phyloP scores from a whole-genome alignment of 2,888 invertebrate genomes.

The Brassicogethes aeneus region DNA sequence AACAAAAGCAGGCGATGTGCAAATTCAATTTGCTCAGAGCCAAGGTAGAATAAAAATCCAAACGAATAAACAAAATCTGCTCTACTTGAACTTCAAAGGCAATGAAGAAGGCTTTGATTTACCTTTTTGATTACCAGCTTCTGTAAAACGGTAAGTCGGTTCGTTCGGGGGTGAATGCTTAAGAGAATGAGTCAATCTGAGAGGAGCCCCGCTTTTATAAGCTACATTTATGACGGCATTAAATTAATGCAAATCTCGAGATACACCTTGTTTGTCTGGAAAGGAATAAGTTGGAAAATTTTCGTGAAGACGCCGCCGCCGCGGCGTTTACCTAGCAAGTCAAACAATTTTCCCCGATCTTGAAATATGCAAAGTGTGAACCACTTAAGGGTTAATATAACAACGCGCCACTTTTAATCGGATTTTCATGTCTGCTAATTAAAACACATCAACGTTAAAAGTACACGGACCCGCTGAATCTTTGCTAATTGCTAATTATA shows the following conservation, averaged over 20 bases:
- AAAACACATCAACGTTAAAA: constrained; percentile 40
- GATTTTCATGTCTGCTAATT: constrained; percentile 41
- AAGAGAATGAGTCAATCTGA: constrained; percentile 17
- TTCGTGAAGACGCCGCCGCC: constrained; percentile 19
- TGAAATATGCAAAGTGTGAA: constrained; percentile 38
- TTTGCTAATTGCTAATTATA: constrained; percentile 44
- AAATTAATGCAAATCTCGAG: constrained; percentile 43
- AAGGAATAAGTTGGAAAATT: constrained; percentile 37
- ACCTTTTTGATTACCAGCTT: constrained; percentile 36
- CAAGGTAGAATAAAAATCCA: constrained; percentile 35
- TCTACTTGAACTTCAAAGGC: constrained; percentile 30
- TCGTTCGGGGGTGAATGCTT: not conserved
- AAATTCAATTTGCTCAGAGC: constrained; percentile 35
- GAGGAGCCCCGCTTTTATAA: constrained; percentile 20
- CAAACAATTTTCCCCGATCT: constrained; percentile 26
- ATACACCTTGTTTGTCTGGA: constrained; percentile 39
- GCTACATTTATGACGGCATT: constrained; percentile 41
- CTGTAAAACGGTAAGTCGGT: constrained; percentile 15
- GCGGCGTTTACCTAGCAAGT: constrained; percentile 37
- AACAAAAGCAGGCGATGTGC: constrained; percentile 29
- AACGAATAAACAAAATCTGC: constrained; percentile 35
- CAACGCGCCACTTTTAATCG: constrained; percentile 39
- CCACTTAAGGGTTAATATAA: constrained; percentile 38
- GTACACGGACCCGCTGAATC: constrained; percentile 35
- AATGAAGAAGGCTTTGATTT: constrained; percentile 33